Base-by-base conservation (phyloP, 2,113 vertebrate species). In the Panthera tigris region DNA sequence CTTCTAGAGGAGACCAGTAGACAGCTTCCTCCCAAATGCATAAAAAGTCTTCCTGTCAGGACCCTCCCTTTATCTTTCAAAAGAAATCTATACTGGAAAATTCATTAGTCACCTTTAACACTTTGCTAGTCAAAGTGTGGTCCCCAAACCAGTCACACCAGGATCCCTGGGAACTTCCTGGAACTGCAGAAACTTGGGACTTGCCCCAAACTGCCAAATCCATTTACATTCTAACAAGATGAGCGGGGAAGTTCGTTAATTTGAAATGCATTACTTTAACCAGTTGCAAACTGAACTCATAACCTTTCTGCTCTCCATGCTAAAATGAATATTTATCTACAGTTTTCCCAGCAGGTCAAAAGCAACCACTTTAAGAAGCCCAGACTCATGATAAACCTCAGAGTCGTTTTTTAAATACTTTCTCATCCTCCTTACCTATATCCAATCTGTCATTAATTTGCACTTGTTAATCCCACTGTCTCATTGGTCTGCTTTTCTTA, bases 321-420 rank as follows among this genome's bases (percentile, higher is more conserved):
- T 45, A 21, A 69, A 83, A 78, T 79, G 55, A 96, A 45, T 74
- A 83, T 83, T 36, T 97, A 33, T 90, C 74, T 39, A 74, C 45
- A 68, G 36, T 63, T 82, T 81, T 71, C 45, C 39, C 66, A 87
- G 41, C 68, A 27, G 29, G 27, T 79, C 61, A 55, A 89, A 94
- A 73, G n/a, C 29, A 93, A 68, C 45, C 5, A 4, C 15, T 13
- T 73, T 79, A 52, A 48, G 61, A 88, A 79, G 63, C 66, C 36
- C 50, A 79, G 84, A 61, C 10, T 91, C 39, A 57, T 4, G 41
- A 14, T 27, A 85, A 89, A 15, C 25, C 76, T 71, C 25, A 71
- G 57, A 80, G 83, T 81, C 86, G 36, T n/a, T 94, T 94, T 69
- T 39, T 36, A 31, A 33, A 5, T 61, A 5, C 19, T 55, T 21